Base-by-base conservation (phyloP, 1,140 invertebrate species). In the Lepidurus packardi region DNA sequence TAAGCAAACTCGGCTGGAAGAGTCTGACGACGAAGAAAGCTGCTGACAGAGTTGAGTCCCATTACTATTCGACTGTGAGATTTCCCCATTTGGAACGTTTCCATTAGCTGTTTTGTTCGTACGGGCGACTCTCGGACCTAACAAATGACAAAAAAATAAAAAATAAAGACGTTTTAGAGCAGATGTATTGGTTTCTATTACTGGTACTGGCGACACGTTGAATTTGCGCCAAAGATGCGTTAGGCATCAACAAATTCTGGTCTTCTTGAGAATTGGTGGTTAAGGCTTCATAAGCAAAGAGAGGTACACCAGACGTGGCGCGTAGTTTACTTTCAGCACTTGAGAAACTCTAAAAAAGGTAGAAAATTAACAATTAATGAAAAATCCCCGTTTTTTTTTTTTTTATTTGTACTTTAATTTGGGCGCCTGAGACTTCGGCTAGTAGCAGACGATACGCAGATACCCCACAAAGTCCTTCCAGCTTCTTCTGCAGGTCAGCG, bases 351-450 rank as follows among this genome's bases (percentile, higher is more conserved):
- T 78, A 43, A 10, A 73, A 42, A 73, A 25, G n/a, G 24, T n/a
- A 53, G 21, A 47, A 24, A 73, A 77, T 21, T 77, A 10, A 45
- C 11, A 8, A 73, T 45, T 7, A 73, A 9, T 77, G 25, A n/a
- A 47, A 47, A 44, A 21, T n/a, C 3, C 65, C 8, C 21, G 3
- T 65, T 78, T 34, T 44, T 34, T 16, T 34, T 16, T 44, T 4
- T 2, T 7, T 44, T 65, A 6, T 44, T 41, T 9, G 77, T 82
- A 88, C 88, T 83, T 89, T 89, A 78, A 93, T 89, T 80, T 90
- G 88, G 7, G 91, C 89, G 78, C 89, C 90, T 78, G 87, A 85
- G 42, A 93, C 84, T 86, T 93, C 91, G 78, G 90, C 91, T 75
- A 94, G 83, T 34, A 92, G 83, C 81, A 94, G 86, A 11, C 88